Conservation (phyloP, 2,113 vertebrate genomes). For the Bostrychus sinensis region DNA sequence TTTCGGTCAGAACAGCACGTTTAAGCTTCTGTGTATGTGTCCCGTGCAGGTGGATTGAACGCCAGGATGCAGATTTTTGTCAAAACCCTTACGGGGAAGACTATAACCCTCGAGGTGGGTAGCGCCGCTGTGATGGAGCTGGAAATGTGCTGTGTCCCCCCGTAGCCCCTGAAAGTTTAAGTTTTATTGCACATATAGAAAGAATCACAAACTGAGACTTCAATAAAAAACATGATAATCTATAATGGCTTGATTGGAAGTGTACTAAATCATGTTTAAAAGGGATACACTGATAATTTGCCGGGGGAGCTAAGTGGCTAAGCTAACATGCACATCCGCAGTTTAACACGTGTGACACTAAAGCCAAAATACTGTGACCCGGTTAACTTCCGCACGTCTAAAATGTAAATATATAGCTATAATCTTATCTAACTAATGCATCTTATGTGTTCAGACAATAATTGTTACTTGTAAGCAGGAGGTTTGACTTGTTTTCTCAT, state of each 20-base stretch:
- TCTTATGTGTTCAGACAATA: not conserved
- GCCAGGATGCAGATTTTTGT: constrained; percentile 97
- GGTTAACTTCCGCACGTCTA: not conserved
- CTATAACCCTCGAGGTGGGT: constrained; percentile 97
- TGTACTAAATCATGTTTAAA: not conserved
- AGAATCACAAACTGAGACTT: too few species aligned
- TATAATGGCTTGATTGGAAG: too few species aligned
- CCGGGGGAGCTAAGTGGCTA: constrained; percentile 32
- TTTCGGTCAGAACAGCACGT: accelerated
- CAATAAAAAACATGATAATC: not conserved
- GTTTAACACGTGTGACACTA: constrained; percentile 50
- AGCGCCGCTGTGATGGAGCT: constrained; percentile 23
- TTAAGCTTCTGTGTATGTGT: not conserved
- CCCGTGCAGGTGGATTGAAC: constrained; percentile 74
- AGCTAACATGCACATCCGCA: constrained; percentile 16
- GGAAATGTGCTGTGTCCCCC: not conserved
- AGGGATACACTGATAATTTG: not conserved
- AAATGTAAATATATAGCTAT: not conserved
- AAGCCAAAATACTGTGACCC: not conserved
- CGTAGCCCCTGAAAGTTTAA: accelerated
- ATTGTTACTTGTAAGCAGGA: not conserved
- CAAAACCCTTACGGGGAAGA: constrained; percentile 98
- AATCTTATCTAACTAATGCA: too few species aligned
- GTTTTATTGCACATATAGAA: not conserved
- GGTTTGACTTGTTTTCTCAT: not conserved